These are phyloP conservation scores for Tyto alba DNA, from an alignment of 2,113 vertebrate genomes.

Conservation along the genomic window DNA sequence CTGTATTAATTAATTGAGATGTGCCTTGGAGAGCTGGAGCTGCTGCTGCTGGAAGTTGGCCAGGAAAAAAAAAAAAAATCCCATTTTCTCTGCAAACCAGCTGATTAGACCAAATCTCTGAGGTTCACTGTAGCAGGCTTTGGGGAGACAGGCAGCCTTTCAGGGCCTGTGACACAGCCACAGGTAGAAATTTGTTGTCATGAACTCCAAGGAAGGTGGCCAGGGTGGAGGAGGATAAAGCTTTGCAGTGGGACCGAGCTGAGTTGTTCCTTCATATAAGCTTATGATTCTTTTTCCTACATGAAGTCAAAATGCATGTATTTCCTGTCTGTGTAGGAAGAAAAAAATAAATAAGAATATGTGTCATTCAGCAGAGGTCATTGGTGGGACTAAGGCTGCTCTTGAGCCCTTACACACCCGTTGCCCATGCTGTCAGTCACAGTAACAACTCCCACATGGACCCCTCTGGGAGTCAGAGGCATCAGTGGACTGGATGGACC, in stretches of 20 bases:
- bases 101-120: neutral
- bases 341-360: neutral
- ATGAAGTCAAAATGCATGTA: neutral
- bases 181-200: neutral
- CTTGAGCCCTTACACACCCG: neutral
- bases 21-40: constrained; percentile 42
- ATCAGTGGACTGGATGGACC: fast-evolving
- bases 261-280: neutral
- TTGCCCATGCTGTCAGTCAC: neutral
- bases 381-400: neutral
- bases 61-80: neutral
- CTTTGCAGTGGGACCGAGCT: neutral
- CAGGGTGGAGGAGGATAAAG: neutral
- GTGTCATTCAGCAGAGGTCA: neutral
- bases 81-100: constrained; percentile 52
- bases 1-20: constrained; percentile 67
- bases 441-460: fast-evolving
- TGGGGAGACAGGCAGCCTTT: neutral
- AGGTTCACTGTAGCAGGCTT: neutral
- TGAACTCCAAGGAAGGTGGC: neutral
- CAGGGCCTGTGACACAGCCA: neutral
- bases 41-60: constrained; percentile 41
- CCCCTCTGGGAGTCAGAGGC: neutral
- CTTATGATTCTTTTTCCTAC: neutral
- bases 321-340: neutral